Percentiles rank a stretch among this genome's conserved stretches.
Evolutionary conservation across 2,888 invertebrate genomes (phyloP).

Genomic region (Hydraecia micacea): DNA sequence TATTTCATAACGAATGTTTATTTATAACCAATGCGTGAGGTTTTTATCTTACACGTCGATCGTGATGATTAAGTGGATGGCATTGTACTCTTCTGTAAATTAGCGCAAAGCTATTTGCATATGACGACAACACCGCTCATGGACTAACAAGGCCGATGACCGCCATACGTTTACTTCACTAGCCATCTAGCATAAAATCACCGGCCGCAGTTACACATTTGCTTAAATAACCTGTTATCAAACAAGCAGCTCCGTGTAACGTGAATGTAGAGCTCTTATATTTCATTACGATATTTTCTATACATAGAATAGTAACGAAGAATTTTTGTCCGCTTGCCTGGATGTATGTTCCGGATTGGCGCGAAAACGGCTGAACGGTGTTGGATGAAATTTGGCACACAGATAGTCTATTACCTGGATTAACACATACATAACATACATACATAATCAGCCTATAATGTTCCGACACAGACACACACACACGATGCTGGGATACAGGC

Average conservation of each 20-base stretch:
- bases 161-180: conserved; percentile 75
- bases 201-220: conserved; percentile 68
- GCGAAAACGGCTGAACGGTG: neutral
- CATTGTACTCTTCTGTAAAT: conserved; percentile 77
- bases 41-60: conserved; percentile 47
- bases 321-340: neutral
- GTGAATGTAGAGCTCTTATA: conserved; percentile 17
- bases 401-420: neutral
- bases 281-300: conserved; percentile 23
- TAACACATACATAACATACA: no score
- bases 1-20: conserved; percentile 27
- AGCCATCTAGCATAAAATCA: conserved; percentile 73
- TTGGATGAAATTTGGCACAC: neutral
- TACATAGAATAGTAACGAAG: neutral
- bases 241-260: conserved; percentile 37
- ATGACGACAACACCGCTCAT: conserved; percentile 75
- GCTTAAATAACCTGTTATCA: conserved; percentile 64
- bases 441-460: no score
- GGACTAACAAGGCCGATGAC: conserved; percentile 81
- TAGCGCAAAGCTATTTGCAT: conserved; percentile 81
- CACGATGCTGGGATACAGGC: no score
- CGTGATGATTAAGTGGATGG: conserved; percentile 57
- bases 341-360: neutral
- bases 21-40: conserved; percentile 21
- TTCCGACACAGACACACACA: no score